Conservation (phyloP, 2,797 vertebrate genomes). For the Merluccius polli region DNA sequence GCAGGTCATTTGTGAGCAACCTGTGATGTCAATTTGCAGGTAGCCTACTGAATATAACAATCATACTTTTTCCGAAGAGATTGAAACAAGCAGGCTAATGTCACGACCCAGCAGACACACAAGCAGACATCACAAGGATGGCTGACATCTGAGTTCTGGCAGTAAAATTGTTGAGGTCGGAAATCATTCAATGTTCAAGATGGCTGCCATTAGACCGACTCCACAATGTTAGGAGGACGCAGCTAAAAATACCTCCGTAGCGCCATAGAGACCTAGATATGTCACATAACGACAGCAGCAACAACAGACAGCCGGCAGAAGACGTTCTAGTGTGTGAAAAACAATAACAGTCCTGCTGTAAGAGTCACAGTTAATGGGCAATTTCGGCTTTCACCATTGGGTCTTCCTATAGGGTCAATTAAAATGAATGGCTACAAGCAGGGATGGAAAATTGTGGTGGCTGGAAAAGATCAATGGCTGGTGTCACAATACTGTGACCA, state of each 20-base stretch:
- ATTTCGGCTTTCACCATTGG: constrained; percentile 10
- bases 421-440: background rate
- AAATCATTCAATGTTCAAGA: constrained; percentile 55
- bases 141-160: constrained; percentile 49
- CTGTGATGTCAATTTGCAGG: background rate
- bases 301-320: constrained; percentile 16
- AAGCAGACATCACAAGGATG: constrained; percentile 15
- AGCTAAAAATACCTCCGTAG: constrained; percentile 57
- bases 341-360: constrained; percentile 24
- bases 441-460: background rate
- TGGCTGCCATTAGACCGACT: constrained; percentile 56
- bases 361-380: background rate
- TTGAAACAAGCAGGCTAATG: background rate
- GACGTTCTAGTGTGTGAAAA: constrained; percentile 30
- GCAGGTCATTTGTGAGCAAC: background rate
- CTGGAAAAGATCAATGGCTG: background rate
- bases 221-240: constrained; percentile 40
- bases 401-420: background rate
- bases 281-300: constrained; percentile 45
- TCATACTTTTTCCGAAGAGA: background rate
- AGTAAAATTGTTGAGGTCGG: constrained; percentile 57
- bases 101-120: background rate
- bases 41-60: background rate
- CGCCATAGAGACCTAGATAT: constrained; percentile 61
- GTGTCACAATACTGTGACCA: background rate